Base-by-base conservation (phyloP, 37 sponge, comb jelly and placozoan species). In the Bolinopsis microptera region DNA sequence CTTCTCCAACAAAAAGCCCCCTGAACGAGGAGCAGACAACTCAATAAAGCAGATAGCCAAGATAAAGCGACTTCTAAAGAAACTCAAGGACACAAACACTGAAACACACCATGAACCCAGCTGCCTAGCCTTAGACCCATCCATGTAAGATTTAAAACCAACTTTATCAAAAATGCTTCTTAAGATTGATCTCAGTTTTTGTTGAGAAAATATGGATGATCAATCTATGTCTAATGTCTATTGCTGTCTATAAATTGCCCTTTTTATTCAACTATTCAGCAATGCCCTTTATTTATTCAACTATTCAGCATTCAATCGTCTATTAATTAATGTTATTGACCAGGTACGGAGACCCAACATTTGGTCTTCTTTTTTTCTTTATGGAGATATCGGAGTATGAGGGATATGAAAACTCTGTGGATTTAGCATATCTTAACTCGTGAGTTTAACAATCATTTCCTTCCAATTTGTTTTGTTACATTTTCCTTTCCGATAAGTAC, bases 301-400 rank as follows among this genome's bases (percentile, higher is more conserved):
- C n/a, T n/a, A n/a, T n/a, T n/a, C n/a, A n/a, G n/a, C n/a, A n/a
- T n/a, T n/a, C n/a, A n/a, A n/a, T n/a, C n/a, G n/a, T n/a, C n/a
- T n/a, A n/a, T n/a, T n/a, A 48, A 48, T 13, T 48, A 48, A 48
- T 48, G 61, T 48, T 48, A 13, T 48, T 48, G 13, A 13, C 36
- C 90, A 86, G 90, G 90, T 86, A 41, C 28, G 61, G 61, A 3
- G 35, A 86, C 61, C 24, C 90, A n/a, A 30, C 26, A 23, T 86
- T 36, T 41, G 61, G 90, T 5, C 34, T 86, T 3, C 31, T 86
- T 9, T 86, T 36, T 27, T 86, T 86, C 61, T 86, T 86, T 30
- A 35, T 86, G 61, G 90, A 86, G 26, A 86, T 86, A 9, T 86
- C 90, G 25, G 28, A 86, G 21, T 86, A 86, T 27, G 90, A 86